phyloP scores from a whole-genome alignment of 2,113 vertebrate genomes.

The Camelus bactrianus region DNA sequence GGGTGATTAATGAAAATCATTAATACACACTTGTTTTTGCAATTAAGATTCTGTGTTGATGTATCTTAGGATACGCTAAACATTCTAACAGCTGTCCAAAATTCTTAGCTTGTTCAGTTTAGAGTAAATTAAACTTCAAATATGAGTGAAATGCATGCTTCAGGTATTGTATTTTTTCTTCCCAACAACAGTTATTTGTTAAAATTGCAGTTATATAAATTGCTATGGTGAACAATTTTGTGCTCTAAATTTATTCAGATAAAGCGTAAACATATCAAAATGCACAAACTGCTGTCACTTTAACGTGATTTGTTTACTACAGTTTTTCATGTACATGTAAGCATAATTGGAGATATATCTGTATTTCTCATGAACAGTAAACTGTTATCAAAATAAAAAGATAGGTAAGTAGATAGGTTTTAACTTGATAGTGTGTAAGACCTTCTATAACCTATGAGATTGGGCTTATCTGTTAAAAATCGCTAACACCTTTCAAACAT shows the following conservation, averaged over 20 bases:
- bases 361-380: neutral
- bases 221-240: neutral
- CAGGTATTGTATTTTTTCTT: neutral
- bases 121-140: conserved; percentile 3
- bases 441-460: neutral
- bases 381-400: conserved; percentile 10
- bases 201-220: conserved; percentile 14
- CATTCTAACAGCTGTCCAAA: neutral
- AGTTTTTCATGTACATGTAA: conserved; percentile 45
- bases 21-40: neutral
- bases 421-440: neutral
- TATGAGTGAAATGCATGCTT: conserved; percentile 26
- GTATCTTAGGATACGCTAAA: neutral
- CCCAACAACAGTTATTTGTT: neutral
- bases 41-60: neutral
- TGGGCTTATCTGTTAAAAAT: neutral
- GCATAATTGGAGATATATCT: conserved; percentile 3
- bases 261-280: conserved; percentile 46
- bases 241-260: conserved; percentile 55
- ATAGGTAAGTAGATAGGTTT: neutral
- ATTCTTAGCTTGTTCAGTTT: neutral
- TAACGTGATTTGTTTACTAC: conserved; percentile 50
- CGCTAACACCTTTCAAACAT: neutral
- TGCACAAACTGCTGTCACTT: conserved; percentile 2
- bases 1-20: conserved; percentile 24